Base-by-base conservation (phyloP, 2,888 invertebrate species). In the Spialia ferax region DNA sequence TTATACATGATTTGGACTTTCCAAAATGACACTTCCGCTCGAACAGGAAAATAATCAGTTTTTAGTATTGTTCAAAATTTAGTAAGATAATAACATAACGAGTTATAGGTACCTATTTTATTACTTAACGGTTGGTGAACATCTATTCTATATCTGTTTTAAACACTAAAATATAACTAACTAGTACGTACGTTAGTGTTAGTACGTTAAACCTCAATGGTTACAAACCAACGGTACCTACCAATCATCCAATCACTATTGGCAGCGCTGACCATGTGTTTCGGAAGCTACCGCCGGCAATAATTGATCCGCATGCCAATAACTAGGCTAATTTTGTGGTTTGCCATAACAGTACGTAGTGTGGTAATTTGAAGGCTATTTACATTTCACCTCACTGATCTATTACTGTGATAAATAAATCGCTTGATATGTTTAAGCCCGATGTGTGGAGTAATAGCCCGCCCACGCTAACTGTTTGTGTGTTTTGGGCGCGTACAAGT, bases 371-470 rank as follows among this genome's bases (percentile, higher is more conserved):
- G 62, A 63, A 63, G 63, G 55, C 48, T 62, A 38, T 62, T 52
- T 62, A 48, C 62, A 62, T 52, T 52, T 52, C 62, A 62, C 62
- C 59, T 60, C 26, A 35, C 23, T 62, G 50, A 62, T 62, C 48
- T 63, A 57, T 38, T 57, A 57, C 63, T 63, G 63, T 38, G 63
- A 52, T 55, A 11, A 20, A 54, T 63, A 26, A 55, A 54, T 63
- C 38, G 15, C 4, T 54, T 62, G 38, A 38, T 38, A 38, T n/a
- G 38, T n/a, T n/a, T 38, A 38, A 42, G 15, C 42, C 15, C 15
- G 42, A 42, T 42, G 42, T 42, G 15, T 45, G 45, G 45, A 45
- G 45, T 45, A 45, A 45, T 45, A 18, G 18, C 18, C 45, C 45
- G 45, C 45, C 45, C 45, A 45, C 45, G 45, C 18, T 45, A 18